Conservation (phyloP, 30 jellyfish, hydroid and myxozoan species). For the Pelagia noctiluca region DNA sequence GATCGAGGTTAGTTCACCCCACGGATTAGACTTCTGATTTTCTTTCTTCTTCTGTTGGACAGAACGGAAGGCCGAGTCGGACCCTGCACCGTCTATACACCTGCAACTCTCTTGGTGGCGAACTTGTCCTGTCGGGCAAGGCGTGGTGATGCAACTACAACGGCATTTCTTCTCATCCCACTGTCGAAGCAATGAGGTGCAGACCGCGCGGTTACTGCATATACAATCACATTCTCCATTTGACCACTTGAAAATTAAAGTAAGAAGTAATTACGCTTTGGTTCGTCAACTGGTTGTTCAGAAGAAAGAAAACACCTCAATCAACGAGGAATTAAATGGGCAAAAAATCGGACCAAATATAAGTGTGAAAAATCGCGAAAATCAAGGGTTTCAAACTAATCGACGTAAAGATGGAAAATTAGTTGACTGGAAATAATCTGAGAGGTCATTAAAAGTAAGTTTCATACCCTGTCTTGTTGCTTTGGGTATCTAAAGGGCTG, state of each 20-base stretch:
- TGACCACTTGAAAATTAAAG: slow-evolving; percentile 67
- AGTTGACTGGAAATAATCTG: too few relatives aligned
- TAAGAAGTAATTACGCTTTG: neutral
- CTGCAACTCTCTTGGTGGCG: slow-evolving; percentile 44
- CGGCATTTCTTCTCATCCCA: slow-evolving; percentile 64
- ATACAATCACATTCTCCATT: slow-evolving; percentile 64
- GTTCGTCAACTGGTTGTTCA: neutral
- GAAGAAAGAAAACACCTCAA: neutral
- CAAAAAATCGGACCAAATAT: too few relatives aligned
- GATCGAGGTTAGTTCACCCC: neutral
- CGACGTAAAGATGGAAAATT: too few relatives aligned
- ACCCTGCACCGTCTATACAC: neutral
- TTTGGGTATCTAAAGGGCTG: too few relatives aligned
- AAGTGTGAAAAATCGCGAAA: too few relatives aligned
- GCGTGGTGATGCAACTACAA: slow-evolving; percentile 46
- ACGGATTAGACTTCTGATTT: neutral
- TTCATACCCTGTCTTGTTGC: too few relatives aligned
- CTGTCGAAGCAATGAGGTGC: slow-evolving; percentile 18
- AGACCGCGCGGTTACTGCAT: slow-evolving; percentile 58
- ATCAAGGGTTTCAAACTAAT: too few relatives aligned
- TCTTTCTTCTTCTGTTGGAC: neutral
- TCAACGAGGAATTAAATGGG: neutral
- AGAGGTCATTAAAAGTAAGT: too few relatives aligned
- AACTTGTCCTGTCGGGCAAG: slow-evolving; percentile 56
- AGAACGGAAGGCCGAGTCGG: neutral